Base-by-base conservation (phyloP, 2,888 invertebrate species). In the Phengaris alcon region DNA sequence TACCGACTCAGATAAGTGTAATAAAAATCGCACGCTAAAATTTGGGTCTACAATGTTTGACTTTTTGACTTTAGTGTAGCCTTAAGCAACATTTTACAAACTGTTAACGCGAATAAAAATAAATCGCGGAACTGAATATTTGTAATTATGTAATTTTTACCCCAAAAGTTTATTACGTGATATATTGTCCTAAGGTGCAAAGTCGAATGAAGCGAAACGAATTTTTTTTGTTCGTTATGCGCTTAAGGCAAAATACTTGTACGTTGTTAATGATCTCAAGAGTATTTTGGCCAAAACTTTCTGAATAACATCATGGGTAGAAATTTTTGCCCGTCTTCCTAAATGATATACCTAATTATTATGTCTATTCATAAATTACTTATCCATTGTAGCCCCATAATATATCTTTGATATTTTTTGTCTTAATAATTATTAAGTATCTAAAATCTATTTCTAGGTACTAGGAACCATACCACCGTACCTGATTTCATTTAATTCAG, bases 401-500 rank as follows among this genome's bases (percentile, higher is more conserved):
- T 35, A 55, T 12, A n/a, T 13, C 22, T 64, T 48, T 48, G 4
- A 64, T 59, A n/a, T 44, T 54, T 68, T 15, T 46, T 59, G 44
- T 48, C 9, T 44, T 5, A 13, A 59, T 52, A 6, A 10, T 8
- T 13, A 57, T 22, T 22, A 0, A 13, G n/a, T n/a, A n/a, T n/a
- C 35, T 12, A 13, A 54, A 54, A 35, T 35, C 35, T 74, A 68
- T 74, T 80, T 76, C 35, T 76, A 82, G 82, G 80, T 82, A 52
- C 73, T 77, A 57, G 73, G 75, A 52, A 76, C 77, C 6, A 74
- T 81, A 12, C 81, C 80, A 9, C 57, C 57, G 6, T 79, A 79
- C 69, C 72, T 81, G n/a, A 77, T 77, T 46, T 76, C 78, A n/a
- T 77, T 81, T 2, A 77, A 77, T 55, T 64, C 73, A 6, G 79